These are phyloP conservation scores for Belgica antarctica DNA, from an alignment of 2,888 invertebrate genomes.

Conservation along the genomic window DNA sequence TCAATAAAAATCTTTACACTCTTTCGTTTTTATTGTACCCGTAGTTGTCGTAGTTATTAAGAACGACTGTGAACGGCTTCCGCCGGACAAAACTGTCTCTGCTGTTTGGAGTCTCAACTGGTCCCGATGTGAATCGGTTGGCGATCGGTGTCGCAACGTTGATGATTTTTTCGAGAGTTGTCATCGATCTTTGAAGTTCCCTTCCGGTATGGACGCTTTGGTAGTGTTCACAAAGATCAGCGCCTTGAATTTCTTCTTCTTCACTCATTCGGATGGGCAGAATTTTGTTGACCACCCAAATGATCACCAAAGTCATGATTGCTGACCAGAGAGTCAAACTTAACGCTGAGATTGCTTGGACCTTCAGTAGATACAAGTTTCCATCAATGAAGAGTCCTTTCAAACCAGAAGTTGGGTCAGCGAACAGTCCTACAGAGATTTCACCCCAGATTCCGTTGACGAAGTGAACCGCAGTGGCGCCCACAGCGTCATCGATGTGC, in stretches of 20 bases:
- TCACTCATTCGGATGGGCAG: conserved; percentile 74
- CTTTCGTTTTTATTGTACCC: too few relatives aligned
- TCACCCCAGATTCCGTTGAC: conserved; percentile 68
- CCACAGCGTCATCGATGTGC: conserved; percentile 73
- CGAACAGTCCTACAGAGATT: conserved; percentile 78
- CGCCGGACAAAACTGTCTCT: too few relatives aligned
- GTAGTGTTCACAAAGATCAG: conserved; percentile 77
- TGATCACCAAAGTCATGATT: conserved; percentile 62
- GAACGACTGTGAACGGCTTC: too few relatives aligned
- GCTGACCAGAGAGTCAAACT: conserved; percentile 69
- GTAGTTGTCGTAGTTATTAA: too few relatives aligned
- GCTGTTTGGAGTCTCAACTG: too few relatives aligned
- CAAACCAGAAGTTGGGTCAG: conserved; percentile 53
- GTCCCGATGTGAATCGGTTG: too few relatives aligned
- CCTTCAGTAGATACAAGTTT: conserved; percentile 76
- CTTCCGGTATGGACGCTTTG: too few relatives aligned
- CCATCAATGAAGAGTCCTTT: conserved; percentile 58
- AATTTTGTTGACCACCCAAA: conserved; percentile 71
- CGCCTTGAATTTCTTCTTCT: conserved; percentile 75
- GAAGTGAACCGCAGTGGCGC: conserved; percentile 79
- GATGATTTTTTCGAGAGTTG: too few relatives aligned
- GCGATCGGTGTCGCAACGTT: too few relatives aligned
- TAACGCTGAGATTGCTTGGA: conserved; percentile 67
- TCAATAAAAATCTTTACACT: too few relatives aligned
- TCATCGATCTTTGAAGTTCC: too few relatives aligned